Base-by-base conservation (phyloP, 2,888 invertebrate genomes). In the Saturnia japonica region DNA sequence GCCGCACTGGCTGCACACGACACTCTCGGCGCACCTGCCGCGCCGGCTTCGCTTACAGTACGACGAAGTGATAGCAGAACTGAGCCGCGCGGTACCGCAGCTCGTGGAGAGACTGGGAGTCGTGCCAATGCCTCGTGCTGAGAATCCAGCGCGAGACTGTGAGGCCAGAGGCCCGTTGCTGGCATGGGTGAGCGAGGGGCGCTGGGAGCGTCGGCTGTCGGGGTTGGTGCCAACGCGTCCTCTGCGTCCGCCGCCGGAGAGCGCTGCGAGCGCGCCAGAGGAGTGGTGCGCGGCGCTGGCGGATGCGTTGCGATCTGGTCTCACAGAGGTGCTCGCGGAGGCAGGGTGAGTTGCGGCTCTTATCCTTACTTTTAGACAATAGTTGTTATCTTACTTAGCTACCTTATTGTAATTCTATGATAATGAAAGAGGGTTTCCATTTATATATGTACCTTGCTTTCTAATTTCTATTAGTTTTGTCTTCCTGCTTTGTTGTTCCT, bases 221-320 rank as follows among this genome's bases (percentile, higher is more conserved):
- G 82, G 80, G 82, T 78, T 82, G 80, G 71, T 83, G 80, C 78
- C 79, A 78, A 73, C 79, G 83, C 78, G 83, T 77, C 75, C 78
- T 81, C 71, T 83, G 85, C 82, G 76, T 78, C 74, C 78, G 81
- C 74, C 78, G 81, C 70, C 72, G 75, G 74, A 73, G 74, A 72
- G 76, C 70, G 77, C 72, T 68, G 73, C 76, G 34, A 73, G 75
- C 71, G 19, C 80, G 75, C 85, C 86, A 43, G 87, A 81, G 71
- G 77, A 78, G 64, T 88, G 88, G 88, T 85, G 87, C 82, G 85
- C 85, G 42, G 83, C 77, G 68, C 80, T 74, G 70, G 81, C 81
- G 51, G 83, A 76, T 47, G 76, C 77, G 60, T 82, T 80, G 73
- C 85, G 89, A 74, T 77, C 81, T 60, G 85, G 82, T n/a, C 85